These are phyloP conservation scores for Pan paniscus DNA, from an alignment of 2,113 vertebrate species.

Conservation along the genomic window DNA sequence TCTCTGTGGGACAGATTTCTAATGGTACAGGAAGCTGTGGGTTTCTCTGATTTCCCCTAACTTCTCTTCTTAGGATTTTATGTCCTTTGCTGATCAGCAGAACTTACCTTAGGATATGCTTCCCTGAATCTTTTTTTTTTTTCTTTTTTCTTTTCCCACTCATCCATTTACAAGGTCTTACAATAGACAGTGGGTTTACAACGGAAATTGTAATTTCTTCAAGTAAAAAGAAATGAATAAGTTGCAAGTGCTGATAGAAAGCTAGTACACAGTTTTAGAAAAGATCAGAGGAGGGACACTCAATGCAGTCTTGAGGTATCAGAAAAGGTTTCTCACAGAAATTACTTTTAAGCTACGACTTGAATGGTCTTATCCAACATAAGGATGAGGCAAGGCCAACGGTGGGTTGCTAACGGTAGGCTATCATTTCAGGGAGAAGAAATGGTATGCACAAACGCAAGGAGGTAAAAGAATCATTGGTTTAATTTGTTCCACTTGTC, in stretches of 20 bases:
- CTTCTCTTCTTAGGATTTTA: neutral
- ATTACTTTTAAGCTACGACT: neutral
- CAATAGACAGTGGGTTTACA: neutral
- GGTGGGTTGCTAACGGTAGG: neutral
- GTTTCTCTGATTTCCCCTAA: neutral
- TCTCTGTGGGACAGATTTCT: neutral
- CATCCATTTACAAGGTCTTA: neutral
- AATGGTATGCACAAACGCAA: neutral
- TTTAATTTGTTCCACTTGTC: too few species aligned
- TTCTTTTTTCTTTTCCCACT: neutral
- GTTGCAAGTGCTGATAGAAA: neutral
- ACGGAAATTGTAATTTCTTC: neutral
- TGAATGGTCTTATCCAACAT: neutral
- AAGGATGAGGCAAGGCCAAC: neutral
- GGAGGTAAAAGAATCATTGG: neutral
- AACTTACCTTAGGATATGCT: neutral
- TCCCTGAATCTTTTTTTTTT: neutral
- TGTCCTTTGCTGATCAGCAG: neutral
- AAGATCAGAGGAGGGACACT: neutral
- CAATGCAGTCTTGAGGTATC: neutral
- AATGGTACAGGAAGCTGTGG: neutral
- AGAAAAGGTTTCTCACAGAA: neutral
- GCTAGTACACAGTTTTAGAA: neutral
- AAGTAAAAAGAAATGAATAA: neutral
- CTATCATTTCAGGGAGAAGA: neutral